A percentile compares a stretch with the other conserved stretches of the same genome.
Conservation (phyloP, 30 jellyfish, hydroid and myxozoan genomes). For the Chrysaora quinquecirrha region DNA sequence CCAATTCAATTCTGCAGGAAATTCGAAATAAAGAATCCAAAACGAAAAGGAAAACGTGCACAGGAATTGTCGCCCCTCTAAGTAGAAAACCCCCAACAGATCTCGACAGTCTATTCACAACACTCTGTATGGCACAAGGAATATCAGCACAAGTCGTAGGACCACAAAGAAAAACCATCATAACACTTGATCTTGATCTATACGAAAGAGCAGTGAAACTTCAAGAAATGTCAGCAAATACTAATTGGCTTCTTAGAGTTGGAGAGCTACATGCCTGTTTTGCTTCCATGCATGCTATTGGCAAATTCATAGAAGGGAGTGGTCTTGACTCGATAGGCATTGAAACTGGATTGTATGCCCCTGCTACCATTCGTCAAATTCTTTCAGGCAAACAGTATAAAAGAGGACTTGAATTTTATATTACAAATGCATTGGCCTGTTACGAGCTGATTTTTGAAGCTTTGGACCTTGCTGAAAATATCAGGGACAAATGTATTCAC, state of each 20-base stretch:
- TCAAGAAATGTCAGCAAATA: not conserved
- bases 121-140: slow-evolving; percentile 37
- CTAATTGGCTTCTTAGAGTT: not conserved
- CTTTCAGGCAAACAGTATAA: not conserved
- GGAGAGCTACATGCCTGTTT: slow-evolving; percentile 1
- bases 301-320: not conserved
- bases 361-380: slow-evolving; percentile 20
- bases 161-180: not conserved
- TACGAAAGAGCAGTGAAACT: slow-evolving; percentile 10
- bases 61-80: slow-evolving; percentile 45
- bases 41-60: slow-evolving; percentile 31
- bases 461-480: not conserved
- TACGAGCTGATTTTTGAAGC: not conserved
- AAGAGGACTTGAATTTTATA: slow-evolving; percentile 1
- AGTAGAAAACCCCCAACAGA: slow-evolving; percentile 29
- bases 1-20: slow-evolving; percentile 9
- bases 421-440: slow-evolving; percentile 12
- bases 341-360: slow-evolving; percentile 1
- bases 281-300: slow-evolving; percentile 18
- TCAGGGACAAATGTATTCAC: not conserved
- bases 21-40: slow-evolving; percentile 7
- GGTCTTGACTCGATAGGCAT: slow-evolving; percentile 1
- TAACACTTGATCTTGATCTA: not conserved
- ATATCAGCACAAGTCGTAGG: slow-evolving; percentile 27
- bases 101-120: slow-evolving; percentile 6